These are phyloP conservation scores for Melanchra persicariae DNA, from an alignment of 2,888 invertebrate species.

Conservation along the genomic window DNA sequence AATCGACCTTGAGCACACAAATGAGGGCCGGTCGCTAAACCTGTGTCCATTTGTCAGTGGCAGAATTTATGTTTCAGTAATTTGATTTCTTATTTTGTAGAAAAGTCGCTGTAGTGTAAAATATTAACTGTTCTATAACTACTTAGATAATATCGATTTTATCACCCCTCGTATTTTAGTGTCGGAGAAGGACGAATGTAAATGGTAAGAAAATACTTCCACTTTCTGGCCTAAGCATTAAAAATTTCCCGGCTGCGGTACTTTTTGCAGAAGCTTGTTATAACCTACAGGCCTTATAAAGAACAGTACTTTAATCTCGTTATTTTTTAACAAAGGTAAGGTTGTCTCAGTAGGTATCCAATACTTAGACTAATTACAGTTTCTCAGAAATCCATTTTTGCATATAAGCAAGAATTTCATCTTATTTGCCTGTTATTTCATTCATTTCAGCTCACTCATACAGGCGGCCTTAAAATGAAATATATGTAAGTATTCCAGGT, in stretches of 20 bases:
- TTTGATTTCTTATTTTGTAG: slow-evolving; percentile 1
- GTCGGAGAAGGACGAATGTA: too few species aligned
- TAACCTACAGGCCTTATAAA: too few species aligned
- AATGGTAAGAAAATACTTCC: too few species aligned
- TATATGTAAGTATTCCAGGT: not conserved
- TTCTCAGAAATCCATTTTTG: too few species aligned
- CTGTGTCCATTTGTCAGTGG: slow-evolving; percentile 22
- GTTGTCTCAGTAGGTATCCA: not conserved
- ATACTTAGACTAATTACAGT: too few species aligned
- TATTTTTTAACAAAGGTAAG: not conserved
- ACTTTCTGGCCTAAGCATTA: not conserved
- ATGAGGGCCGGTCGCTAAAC: slow-evolving; percentile 67
- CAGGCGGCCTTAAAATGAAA: too few species aligned
- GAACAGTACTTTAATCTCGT: not conserved
- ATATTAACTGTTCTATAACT: not conserved
- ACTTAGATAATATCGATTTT: slow-evolving; percentile 20
- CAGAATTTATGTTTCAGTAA: slow-evolving; percentile 16
- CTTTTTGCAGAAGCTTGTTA: too few species aligned
- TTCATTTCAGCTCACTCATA: too few species aligned
- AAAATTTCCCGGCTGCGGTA: too few species aligned
- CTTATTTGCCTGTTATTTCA: too few species aligned
- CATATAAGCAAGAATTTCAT: too few species aligned
- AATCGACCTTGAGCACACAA: slow-evolving; percentile 73
- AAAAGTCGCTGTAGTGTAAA: too few species aligned
- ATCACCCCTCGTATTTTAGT: slow-evolving; percentile 7